These are phyloP conservation scores for Thymelicus lineola DNA, from an alignment of 2,888 invertebrate genomes.

Conservation along the genomic window DNA sequence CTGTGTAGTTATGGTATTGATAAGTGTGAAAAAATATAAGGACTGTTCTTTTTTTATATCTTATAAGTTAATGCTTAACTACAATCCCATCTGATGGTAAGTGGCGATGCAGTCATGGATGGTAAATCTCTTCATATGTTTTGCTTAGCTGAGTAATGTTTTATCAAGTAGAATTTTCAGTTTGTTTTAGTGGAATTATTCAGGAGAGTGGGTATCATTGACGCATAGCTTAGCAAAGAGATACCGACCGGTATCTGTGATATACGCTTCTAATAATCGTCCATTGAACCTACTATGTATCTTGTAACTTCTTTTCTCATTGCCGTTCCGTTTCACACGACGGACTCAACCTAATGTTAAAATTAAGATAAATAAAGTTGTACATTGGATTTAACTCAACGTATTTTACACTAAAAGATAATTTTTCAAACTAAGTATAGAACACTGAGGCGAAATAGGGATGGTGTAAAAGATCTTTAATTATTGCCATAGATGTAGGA, in stretches of 20 bases:
- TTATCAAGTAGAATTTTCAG: not conserved
- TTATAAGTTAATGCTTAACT: too few species aligned
- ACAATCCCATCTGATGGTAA: too few species aligned
- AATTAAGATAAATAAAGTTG: conserved; percentile 38
- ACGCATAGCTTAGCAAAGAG: conserved; percentile 67
- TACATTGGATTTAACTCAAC: conserved; percentile 46
- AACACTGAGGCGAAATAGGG: conserved; percentile 46
- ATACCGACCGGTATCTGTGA: conserved; percentile 72
- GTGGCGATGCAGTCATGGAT: too few species aligned
- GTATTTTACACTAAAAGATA: conserved; percentile 48
- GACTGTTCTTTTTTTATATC: too few species aligned
- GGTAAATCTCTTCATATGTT: too few species aligned
- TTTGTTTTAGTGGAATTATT: not conserved
- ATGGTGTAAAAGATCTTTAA: conserved; percentile 33
- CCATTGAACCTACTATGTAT: conserved; percentile 59
- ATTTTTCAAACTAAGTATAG: conserved; percentile 51
- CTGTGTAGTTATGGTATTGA: too few species aligned
- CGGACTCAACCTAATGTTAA: conserved; percentile 35
- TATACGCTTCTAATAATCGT: conserved; percentile 83
- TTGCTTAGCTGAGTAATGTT: not conserved
- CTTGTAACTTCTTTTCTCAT: conserved; percentile 39
- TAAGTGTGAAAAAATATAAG: too few species aligned
- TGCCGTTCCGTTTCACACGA: conserved; percentile 38
- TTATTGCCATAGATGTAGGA: conserved; percentile 28
- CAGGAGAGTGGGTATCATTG: conserved; percentile 47